Evolutionary conservation across 2,113 vertebrate species (phyloP), one percentile per base, ranked within the genome.

Genomic region (Thunnus maccoyii): DNA sequence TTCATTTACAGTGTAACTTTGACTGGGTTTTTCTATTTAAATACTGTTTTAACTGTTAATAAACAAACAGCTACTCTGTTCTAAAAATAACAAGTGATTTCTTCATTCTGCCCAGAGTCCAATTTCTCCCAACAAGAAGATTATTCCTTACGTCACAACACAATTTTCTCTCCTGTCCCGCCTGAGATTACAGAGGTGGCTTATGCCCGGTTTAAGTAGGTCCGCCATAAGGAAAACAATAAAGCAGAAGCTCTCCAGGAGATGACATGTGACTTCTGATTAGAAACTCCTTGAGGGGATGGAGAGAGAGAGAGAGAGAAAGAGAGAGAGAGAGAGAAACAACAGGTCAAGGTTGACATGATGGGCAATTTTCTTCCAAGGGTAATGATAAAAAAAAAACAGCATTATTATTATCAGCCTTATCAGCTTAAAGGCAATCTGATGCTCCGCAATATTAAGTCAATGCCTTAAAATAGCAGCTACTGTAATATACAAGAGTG

Each of bases 61-160:
- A 69, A 71, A 12, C n/a, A 78, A 76, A 65, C n/a, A 47, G 17
- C 13, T 3, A 20, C n/a, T 66, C n/a, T 2, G 27, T 80, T 83
- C 57, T 73, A 78, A 79, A 85, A 84, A 73, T 41, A 86, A 50
- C 60, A 41, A 76, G 46, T 4, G n/a, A 70, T 52, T 76, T 78
- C 72, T 76, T 91, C 32, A 51, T 57, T 86, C 62, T 76, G 50
- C 65, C 50, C 62, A 18, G 65, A 56, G 77, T 74, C 71, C 71
- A 84, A 80, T 82, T 78, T 78, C 72, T 76, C 69, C 78, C 50
- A 47, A 80, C 83, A 80, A 80, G 72, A 78, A 87, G 91, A 91
- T 95, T 94, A 94, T 60, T 85, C 44, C 57, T 89, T 88, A 75
- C 75, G 82, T 94, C 92, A 94, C 84, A 52, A 32, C 80, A 84